These are phyloP conservation scores for Rhinichthys klamathensis DNA, from an alignment of 2,113 vertebrate species.

Conservation along the genomic window DNA sequence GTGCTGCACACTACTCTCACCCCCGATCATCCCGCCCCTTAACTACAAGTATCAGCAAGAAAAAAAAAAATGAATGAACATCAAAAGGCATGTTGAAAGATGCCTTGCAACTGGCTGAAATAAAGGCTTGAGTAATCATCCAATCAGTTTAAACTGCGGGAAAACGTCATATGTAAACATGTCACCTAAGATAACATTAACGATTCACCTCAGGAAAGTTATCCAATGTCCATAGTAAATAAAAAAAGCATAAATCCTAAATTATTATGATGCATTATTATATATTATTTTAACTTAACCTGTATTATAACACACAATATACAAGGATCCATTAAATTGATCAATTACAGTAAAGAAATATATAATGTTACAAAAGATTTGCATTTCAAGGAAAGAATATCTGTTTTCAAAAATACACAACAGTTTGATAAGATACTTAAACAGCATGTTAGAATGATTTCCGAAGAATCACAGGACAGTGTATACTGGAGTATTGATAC, in stretches of 20 bases:
- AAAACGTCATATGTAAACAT: not conserved
- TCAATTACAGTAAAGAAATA: too few relatives aligned
- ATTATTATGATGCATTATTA: too few relatives aligned
- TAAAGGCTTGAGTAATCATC: not conserved
- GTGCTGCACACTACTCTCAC: not conserved
- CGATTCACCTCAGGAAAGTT: not conserved
- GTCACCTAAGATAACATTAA: not conserved
- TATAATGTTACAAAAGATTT: too few relatives aligned
- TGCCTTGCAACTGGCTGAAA: not conserved
- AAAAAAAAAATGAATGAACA: not conserved
- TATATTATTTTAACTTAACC: too few relatives aligned
- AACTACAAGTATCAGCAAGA: not conserved
- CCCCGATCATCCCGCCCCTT: not conserved
- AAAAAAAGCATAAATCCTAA: too few relatives aligned
- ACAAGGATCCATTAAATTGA: too few relatives aligned
- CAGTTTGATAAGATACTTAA: not conserved
- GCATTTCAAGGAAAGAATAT: too few relatives aligned
- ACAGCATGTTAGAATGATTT: not conserved
- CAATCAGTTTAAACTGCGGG: not conserved
- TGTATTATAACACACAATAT: too few relatives aligned
- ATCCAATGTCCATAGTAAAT: not conserved
- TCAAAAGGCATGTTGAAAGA: not conserved
- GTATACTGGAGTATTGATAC: too few relatives aligned
- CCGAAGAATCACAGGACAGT: too few relatives aligned
- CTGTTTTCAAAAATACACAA: too few relatives aligned